phyloP scores from a whole-genome alignment of 2,113 vertebrate species.

The Myotis brandtii region DNA sequence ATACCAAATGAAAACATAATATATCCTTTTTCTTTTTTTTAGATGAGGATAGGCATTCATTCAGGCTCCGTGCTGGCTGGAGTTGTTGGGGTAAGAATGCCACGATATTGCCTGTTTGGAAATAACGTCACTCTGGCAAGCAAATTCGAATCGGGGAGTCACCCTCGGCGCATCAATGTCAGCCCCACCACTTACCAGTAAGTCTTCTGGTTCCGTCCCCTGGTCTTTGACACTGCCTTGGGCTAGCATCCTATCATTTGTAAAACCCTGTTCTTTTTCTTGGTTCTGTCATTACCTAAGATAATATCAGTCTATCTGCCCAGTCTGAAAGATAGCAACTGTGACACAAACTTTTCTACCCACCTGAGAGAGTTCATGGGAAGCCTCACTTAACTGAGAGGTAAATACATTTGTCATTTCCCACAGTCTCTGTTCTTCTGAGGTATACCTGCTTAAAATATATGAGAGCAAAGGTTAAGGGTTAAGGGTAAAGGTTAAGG shows the following conservation, averaged over 20 bases:
- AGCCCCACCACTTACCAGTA: slow-evolving; percentile 98
- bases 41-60: slow-evolving; percentile 98
- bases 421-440: not conserved
- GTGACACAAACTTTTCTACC: not conserved
- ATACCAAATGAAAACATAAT: not conserved
- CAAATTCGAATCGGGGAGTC: slow-evolving; percentile 99
- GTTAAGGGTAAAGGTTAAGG: not conserved
- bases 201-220: slow-evolving; percentile 79
- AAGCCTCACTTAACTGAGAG: not conserved
- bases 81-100: slow-evolving; percentile 98
- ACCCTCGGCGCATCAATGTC: slow-evolving; percentile 96
- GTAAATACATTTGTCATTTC: slow-evolving; percentile 8
- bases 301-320: not conserved
- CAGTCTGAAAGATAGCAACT: slow-evolving; percentile 9
- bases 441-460: not conserved
- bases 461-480: not conserved
- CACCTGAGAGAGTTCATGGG: not conserved
- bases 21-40: not conserved
- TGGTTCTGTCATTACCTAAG: not conserved
- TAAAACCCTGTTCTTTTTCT: not conserved
- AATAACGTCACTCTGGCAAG: slow-evolving; percentile 99
- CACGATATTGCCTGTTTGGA: slow-evolving; percentile 98
- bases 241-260: not conserved
- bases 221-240: not conserved
- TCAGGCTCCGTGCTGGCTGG: slow-evolving; percentile 98